A percentile compares a stretch with the other conserved stretches of the same genome.
These are phyloP conservation scores for Notechis scutatus DNA, from an alignment of 2,113 vertebrate species.

Conservation along the genomic window DNA sequence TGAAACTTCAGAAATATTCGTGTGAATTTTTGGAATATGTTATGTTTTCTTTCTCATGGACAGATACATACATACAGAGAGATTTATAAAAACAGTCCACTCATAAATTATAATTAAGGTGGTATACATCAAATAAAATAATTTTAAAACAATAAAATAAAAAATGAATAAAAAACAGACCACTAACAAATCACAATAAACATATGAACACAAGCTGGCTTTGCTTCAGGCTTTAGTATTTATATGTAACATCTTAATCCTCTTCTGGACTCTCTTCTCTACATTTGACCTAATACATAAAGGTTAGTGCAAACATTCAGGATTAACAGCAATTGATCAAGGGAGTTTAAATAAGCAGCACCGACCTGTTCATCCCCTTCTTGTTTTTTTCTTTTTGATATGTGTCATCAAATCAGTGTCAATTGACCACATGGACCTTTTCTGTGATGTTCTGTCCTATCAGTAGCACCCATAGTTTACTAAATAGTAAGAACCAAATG, in stretches of 20 bases:
- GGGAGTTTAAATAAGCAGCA: background rate
- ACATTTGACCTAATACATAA: background rate
- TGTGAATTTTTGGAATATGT: background rate
- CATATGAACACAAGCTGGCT: background rate
- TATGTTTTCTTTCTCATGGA: background rate
- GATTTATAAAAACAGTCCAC: background rate
- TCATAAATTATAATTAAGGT: background rate
- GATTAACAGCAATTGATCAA: background rate
- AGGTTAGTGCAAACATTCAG: background rate
- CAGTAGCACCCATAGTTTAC: background rate
- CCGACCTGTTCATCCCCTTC: background rate
- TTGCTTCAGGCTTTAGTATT: background rate
- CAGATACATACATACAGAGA: background rate
- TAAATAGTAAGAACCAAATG: background rate
- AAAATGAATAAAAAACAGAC: background rate
- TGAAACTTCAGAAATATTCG: slow-evolving; percentile 24
- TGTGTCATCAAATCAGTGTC: background rate
- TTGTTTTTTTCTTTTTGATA: background rate
- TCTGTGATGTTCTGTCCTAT: background rate
- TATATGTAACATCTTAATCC: background rate
- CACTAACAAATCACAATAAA: background rate
- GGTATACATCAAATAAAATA: background rate
- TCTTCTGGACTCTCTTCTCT: background rate
- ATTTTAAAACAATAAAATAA: background rate
- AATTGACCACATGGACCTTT: background rate